Conservation (phyloP, 2,888 invertebrate genomes). For the Ephialtes manifestator region DNA sequence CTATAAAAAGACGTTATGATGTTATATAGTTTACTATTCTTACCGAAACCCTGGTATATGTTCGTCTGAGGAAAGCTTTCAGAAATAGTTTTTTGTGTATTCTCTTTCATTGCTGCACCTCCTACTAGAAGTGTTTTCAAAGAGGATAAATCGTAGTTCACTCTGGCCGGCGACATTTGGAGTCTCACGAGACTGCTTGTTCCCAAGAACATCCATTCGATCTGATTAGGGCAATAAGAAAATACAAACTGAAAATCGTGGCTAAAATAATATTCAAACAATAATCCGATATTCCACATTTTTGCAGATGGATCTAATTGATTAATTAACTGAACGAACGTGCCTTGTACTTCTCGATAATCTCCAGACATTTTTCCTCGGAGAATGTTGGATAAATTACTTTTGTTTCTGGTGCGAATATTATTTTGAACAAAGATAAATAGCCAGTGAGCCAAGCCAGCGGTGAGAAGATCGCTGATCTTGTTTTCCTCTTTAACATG, state of each 20-base stretch:
- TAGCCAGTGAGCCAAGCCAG: conserved; percentile 74
- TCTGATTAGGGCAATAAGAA: conserved; percentile 59
- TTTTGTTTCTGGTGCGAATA: conserved; percentile 60
- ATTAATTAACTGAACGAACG: not conserved
- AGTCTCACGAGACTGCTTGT: conserved; percentile 70
- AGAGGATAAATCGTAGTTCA: conserved; percentile 71
- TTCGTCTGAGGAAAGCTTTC: too few species aligned
- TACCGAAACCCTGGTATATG: too few species aligned
- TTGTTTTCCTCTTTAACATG: not conserved
- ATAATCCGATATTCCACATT: too few species aligned
- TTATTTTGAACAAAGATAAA: conserved; percentile 52
- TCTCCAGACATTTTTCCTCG: conserved; percentile 60
- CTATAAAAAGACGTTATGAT: too few species aligned
- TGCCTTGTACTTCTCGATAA: conserved; percentile 70
- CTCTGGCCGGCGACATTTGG: conserved; percentile 47
- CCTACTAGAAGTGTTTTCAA: conserved; percentile 51
- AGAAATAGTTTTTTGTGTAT: too few species aligned
- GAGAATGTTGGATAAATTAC: conserved; percentile 67
- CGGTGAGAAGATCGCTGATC: conserved; percentile 69
- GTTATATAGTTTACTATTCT: too few species aligned
- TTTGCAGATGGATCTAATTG: too few species aligned
- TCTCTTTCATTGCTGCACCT: conserved; percentile 68
- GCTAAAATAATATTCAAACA: not conserved
- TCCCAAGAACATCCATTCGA: conserved; percentile 65
- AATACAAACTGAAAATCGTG: not conserved